These are phyloP conservation scores for Podiceps cristatus DNA, from an alignment of 2,113 vertebrate species.

Conservation along the genomic window DNA sequence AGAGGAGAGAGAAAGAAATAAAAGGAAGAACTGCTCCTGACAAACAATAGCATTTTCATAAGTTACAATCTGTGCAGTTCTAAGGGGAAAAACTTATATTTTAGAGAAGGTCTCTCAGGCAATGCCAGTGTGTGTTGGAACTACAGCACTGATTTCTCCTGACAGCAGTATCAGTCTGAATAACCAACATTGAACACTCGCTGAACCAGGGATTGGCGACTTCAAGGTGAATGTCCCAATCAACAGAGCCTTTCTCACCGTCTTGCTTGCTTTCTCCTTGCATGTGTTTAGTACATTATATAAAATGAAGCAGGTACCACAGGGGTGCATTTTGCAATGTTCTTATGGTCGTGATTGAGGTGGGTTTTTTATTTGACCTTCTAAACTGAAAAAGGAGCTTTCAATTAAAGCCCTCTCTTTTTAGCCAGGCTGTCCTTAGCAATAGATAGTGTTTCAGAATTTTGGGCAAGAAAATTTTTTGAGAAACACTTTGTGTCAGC, in stretches of 20 bases:
- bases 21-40: not conserved
- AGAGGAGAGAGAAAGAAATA: not conserved
- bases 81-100: not conserved
- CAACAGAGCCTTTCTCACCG: not conserved
- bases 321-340: not conserved
- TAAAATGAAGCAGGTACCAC: not conserved
- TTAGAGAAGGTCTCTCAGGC: not conserved
- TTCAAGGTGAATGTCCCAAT: not conserved
- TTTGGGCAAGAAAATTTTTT: not conserved
- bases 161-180: not conserved
- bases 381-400: not conserved
- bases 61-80: not conserved
- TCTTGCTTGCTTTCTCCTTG: not conserved
- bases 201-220: not conserved
- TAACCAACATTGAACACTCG: accelerated
- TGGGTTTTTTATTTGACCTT: not conserved
- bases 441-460: not conserved
- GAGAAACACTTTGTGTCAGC: not conserved
- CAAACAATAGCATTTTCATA: not conserved
- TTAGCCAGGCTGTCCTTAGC: not conserved
- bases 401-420: not conserved
- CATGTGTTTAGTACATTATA: accelerated
- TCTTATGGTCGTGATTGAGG: not conserved
- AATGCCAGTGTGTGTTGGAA: not conserved
- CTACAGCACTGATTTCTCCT: not conserved